phyloP scores from a whole-genome alignment of 2,797 vertebrate species.

The Pseudomugil gertrudae region DNA sequence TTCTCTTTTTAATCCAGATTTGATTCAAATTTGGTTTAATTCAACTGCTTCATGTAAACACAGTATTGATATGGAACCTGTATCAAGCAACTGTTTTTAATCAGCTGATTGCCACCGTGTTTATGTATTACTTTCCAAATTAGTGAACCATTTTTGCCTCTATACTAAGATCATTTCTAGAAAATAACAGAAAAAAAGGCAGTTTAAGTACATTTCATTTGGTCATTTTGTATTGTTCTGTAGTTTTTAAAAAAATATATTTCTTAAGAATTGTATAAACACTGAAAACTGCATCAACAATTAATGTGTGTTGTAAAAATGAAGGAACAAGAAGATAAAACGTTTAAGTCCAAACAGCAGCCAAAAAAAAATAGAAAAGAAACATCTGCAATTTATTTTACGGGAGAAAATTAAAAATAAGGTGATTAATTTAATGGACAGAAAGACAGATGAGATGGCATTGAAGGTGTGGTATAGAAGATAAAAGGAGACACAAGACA shows the following conservation, averaged over 20 bases:
- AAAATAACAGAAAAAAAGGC: background rate
- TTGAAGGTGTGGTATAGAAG: conserved; percentile 11
- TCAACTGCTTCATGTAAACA: background rate
- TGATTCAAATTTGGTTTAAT: background rate
- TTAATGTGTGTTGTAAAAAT: background rate
- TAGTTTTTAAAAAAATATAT: too few species aligned
- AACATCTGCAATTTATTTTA: too few species aligned
- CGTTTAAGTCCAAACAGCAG: too few species aligned
- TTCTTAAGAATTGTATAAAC: too few species aligned
- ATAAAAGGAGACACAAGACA: conserved; percentile 49
- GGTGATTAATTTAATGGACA: background rate
- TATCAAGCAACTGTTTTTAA: too few species aligned
- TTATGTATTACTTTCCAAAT: background rate
- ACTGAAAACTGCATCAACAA: too few species aligned
- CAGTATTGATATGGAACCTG: too few species aligned
- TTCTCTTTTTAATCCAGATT: background rate
- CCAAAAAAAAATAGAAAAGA: background rate
- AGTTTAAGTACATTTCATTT: background rate
- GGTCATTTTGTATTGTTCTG: background rate
- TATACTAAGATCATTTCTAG: background rate
- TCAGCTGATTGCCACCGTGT: background rate
- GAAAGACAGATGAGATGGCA: conserved; percentile 24
- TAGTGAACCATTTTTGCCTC: background rate
- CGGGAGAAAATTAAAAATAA: background rate
- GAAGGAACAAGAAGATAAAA: too few species aligned